Percentiles rank a stretch among this genome's conserved stretches.
phyloP scores from a whole-genome alignment of 2,797 vertebrate species.

The Centroberyx gerrardi region DNA sequence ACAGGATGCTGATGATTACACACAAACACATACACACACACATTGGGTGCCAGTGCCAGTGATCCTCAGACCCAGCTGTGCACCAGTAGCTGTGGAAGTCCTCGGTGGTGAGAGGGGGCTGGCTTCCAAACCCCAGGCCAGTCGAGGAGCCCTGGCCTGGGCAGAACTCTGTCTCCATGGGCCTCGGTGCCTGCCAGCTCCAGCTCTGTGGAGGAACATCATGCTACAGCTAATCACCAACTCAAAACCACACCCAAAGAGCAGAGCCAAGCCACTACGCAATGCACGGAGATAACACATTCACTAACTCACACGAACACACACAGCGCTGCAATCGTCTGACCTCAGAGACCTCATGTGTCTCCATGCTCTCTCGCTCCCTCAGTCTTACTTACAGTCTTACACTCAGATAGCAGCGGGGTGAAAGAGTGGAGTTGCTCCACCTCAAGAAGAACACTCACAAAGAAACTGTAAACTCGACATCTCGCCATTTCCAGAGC shows the following conservation, averaged over 20 bases:
- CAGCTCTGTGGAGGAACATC: slow-evolving; percentile 62
- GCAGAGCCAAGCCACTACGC: slow-evolving; percentile 59
- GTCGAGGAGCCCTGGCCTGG: slow-evolving; percentile 61
- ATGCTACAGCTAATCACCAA: slow-evolving; percentile 69
- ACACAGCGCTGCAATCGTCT: slow-evolving; percentile 61
- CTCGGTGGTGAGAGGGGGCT: slow-evolving; percentile 51
- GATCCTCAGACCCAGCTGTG: slow-evolving; percentile 60
- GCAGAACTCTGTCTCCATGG: slow-evolving; percentile 73
- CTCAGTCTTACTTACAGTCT: slow-evolving; percentile 22
- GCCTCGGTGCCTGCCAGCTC: slow-evolving; percentile 65
- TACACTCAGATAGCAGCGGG: slow-evolving; percentile 5
- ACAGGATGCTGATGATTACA: slow-evolving; percentile 35
- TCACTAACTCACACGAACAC: slow-evolving; percentile 32
- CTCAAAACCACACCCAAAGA: slow-evolving; percentile 50
- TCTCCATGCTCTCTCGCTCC: slow-evolving; percentile 38
- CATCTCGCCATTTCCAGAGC: slow-evolving; percentile 29
- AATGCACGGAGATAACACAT: slow-evolving; percentile 67
- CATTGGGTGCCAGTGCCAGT: slow-evolving; percentile 32
- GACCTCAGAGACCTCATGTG: slow-evolving; percentile 60
- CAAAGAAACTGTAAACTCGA: slow-evolving; percentile 14
- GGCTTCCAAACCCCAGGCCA: slow-evolving; percentile 69
- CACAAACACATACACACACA: slow-evolving; percentile 33
- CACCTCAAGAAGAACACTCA: slow-evolving; percentile 26
- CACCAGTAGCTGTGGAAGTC: slow-evolving; percentile 56
- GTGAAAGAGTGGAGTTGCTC: slow-evolving; percentile 33